Evolutionary conservation across 2,113 vertebrate genomes (phyloP).

Genomic region (Sphyrna mokarran): DNA sequence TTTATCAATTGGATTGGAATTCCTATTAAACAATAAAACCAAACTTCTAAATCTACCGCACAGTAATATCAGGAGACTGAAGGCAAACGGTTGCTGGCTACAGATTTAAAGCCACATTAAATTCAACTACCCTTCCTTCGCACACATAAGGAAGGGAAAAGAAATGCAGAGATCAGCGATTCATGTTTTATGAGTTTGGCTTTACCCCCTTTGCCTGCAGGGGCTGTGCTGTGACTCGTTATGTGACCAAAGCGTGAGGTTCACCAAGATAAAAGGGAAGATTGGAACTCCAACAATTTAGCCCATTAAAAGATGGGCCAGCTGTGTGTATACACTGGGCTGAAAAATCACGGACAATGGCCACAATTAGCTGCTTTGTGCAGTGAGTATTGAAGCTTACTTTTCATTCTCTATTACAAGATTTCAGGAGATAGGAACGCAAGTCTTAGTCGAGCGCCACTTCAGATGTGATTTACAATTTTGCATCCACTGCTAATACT

Average conservation of each 20-base stretch:
- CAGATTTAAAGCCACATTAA: constrained; percentile 30
- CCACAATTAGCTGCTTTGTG: background rate
- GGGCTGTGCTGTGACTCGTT: background rate
- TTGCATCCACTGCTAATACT: background rate
- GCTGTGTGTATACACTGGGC: background rate
- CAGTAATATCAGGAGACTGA: background rate
- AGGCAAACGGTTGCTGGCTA: constrained; percentile 10
- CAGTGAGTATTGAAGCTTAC: background rate
- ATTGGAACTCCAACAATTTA: background rate
- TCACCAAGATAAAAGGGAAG: background rate
- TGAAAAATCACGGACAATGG: background rate
- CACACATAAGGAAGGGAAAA: background rate
- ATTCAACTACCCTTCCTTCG: background rate
- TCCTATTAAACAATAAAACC: constrained; percentile 15
- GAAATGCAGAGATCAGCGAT: background rate
- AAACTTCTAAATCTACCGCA: constrained; percentile 16
- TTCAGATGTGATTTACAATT: background rate
- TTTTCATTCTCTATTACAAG: background rate
- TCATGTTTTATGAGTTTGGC: background rate
- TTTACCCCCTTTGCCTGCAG: background rate
- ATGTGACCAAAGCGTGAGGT: background rate
- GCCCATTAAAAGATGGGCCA: background rate
- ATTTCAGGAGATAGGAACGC: background rate
- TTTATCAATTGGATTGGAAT: constrained; percentile 15
- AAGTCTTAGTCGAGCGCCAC: background rate